These are phyloP conservation scores for Enoplosus armatus DNA, from an alignment of 2,797 vertebrate genomes.

Conservation along the genomic window DNA sequence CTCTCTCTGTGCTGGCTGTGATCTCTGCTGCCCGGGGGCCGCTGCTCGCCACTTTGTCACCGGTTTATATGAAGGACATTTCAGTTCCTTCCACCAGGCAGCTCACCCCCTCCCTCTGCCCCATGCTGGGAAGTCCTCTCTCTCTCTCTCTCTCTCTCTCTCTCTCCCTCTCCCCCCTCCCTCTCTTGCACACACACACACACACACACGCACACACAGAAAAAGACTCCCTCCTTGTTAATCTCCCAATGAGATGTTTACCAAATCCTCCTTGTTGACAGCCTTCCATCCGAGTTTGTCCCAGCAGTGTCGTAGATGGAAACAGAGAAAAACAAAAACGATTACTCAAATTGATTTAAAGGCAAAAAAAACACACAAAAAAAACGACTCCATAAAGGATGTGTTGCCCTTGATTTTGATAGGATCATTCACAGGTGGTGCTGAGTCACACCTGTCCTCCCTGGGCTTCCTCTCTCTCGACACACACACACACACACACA, in stretches of 20 bases:
- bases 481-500: slow-evolving; percentile 22
- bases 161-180: slow-evolving; percentile 22
- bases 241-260: slow-evolving; percentile 77
- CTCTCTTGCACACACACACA: slow-evolving; percentile 22
- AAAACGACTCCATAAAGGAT: not conserved
- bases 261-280: slow-evolving; percentile 77
- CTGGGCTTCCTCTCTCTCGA: not conserved
- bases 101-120: slow-evolving; percentile 65
- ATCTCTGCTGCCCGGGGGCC: slow-evolving; percentile 62
- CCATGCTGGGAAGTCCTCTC: slow-evolving; percentile 64
- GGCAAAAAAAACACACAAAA: not conserved
- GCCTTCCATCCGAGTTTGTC: slow-evolving; percentile 43
- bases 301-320: slow-evolving; percentile 13
- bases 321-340: slow-evolving; percentile 11
- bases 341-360: slow-evolving; percentile 33
- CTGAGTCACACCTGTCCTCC: slow-evolving; percentile 79
- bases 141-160: slow-evolving; percentile 49
- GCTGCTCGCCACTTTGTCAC: slow-evolving; percentile 70
- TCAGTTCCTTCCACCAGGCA: slow-evolving; percentile 64
- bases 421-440: slow-evolving; percentile 62
- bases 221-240: slow-evolving; percentile 65
- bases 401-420: slow-evolving; percentile 54
- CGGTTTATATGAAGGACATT: slow-evolving; percentile 81
- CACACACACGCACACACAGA: slow-evolving; percentile 16
- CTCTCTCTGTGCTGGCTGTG: slow-evolving; percentile 46